Percentiles rank a stretch among this genome's conserved stretches.
Conservation (phyloP, 2,113 vertebrate species). For the Leptocoma aspasia region DNA sequence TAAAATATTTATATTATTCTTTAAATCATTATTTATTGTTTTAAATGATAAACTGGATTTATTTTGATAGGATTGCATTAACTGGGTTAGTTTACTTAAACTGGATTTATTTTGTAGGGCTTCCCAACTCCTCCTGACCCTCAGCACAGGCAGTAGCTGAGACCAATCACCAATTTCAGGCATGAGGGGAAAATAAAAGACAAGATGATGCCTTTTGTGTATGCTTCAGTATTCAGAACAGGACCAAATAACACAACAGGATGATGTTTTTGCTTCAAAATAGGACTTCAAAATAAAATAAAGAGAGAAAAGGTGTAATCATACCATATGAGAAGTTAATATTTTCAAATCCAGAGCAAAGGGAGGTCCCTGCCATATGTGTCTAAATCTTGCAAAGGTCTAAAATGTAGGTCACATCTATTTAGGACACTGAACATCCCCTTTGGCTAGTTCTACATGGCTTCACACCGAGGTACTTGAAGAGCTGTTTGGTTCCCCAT, state of each 20-base stretch:
- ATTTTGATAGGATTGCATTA: not conserved
- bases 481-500: not conserved
- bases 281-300: not conserved
- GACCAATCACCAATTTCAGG: not conserved
- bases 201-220: not conserved
- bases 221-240: not conserved
- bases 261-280: not conserved
- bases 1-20: not conserved
- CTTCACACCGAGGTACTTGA: not conserved
- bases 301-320: not conserved
- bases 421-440: slow-evolving; percentile 49
- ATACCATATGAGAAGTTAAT: not conserved
- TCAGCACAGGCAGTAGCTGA: not conserved
- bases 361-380: slow-evolving; percentile 25
- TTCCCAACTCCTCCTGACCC: not conserved
- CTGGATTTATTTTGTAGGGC: not conserved
- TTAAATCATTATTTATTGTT: not conserved
- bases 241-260: not conserved
- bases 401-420: slow-evolving; percentile 58
- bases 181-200: not conserved
- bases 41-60: not conserved
- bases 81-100: not conserved
- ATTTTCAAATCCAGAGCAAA: slow-evolving; percentile 7
- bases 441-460: slow-evolving; percentile 37
- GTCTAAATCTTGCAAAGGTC: slow-evolving; percentile 34